Percentiles rank a stretch among this genome's conserved stretches.
Evolutionary conservation across 1,140 invertebrate species (phyloP).

Genomic region (Brachystomella parvula): DNA sequence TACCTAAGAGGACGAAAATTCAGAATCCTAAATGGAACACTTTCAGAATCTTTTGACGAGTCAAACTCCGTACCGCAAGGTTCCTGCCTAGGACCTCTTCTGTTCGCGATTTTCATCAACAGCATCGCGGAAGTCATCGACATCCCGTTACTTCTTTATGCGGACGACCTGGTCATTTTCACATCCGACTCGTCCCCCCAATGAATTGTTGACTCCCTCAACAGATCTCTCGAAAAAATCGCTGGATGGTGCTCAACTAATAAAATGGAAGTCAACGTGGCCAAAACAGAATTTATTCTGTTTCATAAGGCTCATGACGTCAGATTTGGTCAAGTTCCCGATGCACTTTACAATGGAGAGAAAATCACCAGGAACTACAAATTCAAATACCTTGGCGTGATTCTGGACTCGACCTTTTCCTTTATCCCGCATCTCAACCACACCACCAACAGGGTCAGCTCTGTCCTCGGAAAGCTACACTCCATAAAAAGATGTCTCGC

Average conservation of each 20-base stretch:
- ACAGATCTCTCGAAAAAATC: background rate
- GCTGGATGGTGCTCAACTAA: background rate
- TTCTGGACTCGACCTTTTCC: background rate
- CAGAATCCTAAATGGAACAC: background rate
- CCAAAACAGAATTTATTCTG: background rate
- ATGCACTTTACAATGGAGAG: background rate
- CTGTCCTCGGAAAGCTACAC: background rate
- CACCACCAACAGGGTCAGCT: background rate
- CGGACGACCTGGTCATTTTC: constrained; percentile 39
- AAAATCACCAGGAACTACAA: background rate
- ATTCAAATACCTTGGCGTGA: constrained; percentile 1
- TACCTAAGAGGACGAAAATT: background rate
- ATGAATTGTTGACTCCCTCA: background rate
- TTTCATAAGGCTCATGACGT: background rate
- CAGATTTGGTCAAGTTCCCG: background rate
- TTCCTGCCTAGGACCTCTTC: constrained; percentile 35
- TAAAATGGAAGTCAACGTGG: background rate
- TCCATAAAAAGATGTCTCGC: background rate
- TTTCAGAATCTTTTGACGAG: background rate
- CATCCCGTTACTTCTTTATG: constrained; percentile 31
- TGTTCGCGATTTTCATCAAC: constrained; percentile 37
- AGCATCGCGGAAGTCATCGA: constrained; percentile 28
- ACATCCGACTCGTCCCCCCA: background rate
- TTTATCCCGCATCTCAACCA: background rate
- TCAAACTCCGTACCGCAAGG: constrained; percentile 36